Base-by-base conservation (phyloP, 2,113 vertebrate species). In the pig (Sus scrofa) region DNA sequence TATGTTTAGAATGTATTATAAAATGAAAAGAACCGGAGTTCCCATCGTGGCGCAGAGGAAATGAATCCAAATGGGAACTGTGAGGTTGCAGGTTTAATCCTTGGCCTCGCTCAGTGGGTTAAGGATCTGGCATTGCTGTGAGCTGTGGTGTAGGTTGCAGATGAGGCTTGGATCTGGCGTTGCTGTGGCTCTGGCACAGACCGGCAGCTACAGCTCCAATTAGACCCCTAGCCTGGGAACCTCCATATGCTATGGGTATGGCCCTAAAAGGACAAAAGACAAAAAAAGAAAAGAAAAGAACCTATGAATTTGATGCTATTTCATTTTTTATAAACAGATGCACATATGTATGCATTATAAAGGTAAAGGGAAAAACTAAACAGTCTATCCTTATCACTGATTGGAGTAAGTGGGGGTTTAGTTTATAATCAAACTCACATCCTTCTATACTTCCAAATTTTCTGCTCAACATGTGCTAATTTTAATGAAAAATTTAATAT, bases 271-370 rank as follows among this genome's bases (percentile, higher is more conserved):
- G n/a, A n/a, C n/a, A n/a, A n/a, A n/a, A n/a, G n/a, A n/a, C n/a
- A n/a, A n/a, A n/a, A n/a, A n/a, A n/a, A n/a, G n/a, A 85, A 93
- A 86, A 75, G 52, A 95, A 93, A 54, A 81, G 32, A 86, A 58
- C 6, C n/a, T 93, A 10, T 67, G 34, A 71, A n/a, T 56, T 34
- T 3, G 30, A 56, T 82, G 20, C 32, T 79, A 30, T 70, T 87
- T 37, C 9, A 86, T 82, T 92, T 70, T 94, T 74, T 70, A 65
- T 62, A 78, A 77, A 77, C 11, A 68, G 6, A 68, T 16, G 50
- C 15, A 79, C 26, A 70, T 1, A 10, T 2, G 79, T 15, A 67
- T 1, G 58, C 11, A 77, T 2, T 75, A 27, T 50, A 79, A 83
- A 95, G 24, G 18, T 37, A 56, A 82, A 90, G 34, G 24, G 37